Base-by-base conservation (phyloP, 1,140 invertebrate genomes). In the Orussus abietinus region DNA sequence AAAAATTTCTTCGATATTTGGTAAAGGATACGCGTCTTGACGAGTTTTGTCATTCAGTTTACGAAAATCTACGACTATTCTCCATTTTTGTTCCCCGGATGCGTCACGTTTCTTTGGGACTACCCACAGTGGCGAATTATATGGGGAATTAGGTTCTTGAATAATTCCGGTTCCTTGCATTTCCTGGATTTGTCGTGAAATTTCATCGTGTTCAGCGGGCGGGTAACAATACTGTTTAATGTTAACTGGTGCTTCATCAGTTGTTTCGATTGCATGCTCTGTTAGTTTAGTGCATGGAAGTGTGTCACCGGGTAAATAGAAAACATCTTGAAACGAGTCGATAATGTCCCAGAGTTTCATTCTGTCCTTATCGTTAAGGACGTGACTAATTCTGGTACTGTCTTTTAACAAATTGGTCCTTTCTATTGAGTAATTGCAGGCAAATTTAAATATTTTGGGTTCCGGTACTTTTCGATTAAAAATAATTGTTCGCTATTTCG, bases 11-110 rank as follows among this genome's bases (percentile, higher is more conserved):
- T 64, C 57, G 9, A 80, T 78, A 9, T 69, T 46, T 7, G 78
- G 77, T 2, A 81, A 40, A 1, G 79, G 78, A 53, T 71, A 81
- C 25, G 45, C 55, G 51, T 80, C 76, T 5, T 51, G 56, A 13
- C 69, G 47, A 10, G 66, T 70, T 22, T 51, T 50, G 28, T 66
- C 53, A 49, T 74, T 74, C 35, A 73, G 30, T 47, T 62, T 63
- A 30, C 61, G 32, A 38, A 59, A 73, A 51, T 69, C 69, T 6
- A 70, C 49, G 10, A 68, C 61, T 11, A 74, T 22, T 29, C 69
- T 41, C 51, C 51, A 65, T 58, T 64, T 62, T 30, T 32, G 36
- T 42, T 66, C 45, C 9, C 48, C 57, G 9, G 50, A 55, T 2
- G 59, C 51, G 25, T 69, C 61, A 12, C 43, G 5, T 48, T 71